These are phyloP conservation scores for Sphinx pinastri DNA, from an alignment of 2,888 invertebrate genomes.

Conservation along the genomic window DNA sequence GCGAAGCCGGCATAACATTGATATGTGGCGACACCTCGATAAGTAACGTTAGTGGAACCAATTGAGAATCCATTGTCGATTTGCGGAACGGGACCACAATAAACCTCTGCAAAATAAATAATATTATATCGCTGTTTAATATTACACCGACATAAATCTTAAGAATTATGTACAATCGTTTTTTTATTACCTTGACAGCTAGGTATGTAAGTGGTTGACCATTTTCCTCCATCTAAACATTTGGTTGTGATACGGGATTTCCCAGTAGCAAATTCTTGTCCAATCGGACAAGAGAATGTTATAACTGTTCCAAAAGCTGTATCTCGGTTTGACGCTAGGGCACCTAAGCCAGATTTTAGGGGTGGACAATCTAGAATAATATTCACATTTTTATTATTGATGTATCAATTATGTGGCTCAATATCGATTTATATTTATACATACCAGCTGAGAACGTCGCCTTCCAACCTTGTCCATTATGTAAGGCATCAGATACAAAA, in stretches of 20 bases:
- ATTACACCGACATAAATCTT: too few species aligned
- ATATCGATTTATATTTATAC: slow-evolving; percentile 20
- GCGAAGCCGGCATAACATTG: slow-evolving; percentile 98
- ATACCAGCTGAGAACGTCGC: slow-evolving; percentile 95
- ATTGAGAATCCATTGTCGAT: slow-evolving; percentile 99
- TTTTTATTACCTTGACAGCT: slow-evolving; percentile 91
- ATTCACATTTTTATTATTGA: too few species aligned
- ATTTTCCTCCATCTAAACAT: slow-evolving; percentile 95
- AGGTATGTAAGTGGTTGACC: slow-evolving; percentile 96
- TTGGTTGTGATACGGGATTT: slow-evolving; percentile 92
- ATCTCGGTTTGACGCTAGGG: slow-evolving; percentile 95
- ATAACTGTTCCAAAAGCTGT: slow-evolving; percentile 95
- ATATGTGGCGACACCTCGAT: slow-evolving; percentile 95
- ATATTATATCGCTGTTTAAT: too few species aligned
- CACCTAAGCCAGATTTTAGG: slow-evolving; percentile 92
- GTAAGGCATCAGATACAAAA: slow-evolving; percentile 94
- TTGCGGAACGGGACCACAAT: slow-evolving; percentile 98
- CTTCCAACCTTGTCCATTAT: slow-evolving; percentile 93
- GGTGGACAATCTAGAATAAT: slow-evolving; percentile 90
- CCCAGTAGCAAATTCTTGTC: slow-evolving; percentile 97
- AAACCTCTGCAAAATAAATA: slow-evolving; percentile 86
- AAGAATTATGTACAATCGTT: background rate
- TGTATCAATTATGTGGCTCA: background rate
- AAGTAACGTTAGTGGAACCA: slow-evolving; percentile 97
- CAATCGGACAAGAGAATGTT: slow-evolving; percentile 95